Evolutionary conservation across 2,113 vertebrate species (phyloP).

Genomic region (Silurus meridionalis): DNA sequence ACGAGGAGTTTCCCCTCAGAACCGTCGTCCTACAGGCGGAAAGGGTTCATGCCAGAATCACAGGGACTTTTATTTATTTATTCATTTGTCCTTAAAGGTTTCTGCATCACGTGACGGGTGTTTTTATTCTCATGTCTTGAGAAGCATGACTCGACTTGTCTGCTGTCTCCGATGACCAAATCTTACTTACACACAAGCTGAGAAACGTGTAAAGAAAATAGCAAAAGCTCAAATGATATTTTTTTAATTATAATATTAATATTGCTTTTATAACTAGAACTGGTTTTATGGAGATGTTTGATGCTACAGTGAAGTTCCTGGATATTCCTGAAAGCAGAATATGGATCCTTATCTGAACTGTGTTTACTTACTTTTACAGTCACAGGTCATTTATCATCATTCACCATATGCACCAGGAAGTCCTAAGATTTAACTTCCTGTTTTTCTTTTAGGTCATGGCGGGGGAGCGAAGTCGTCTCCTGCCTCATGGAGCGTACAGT

Average conservation of each 20-base stretch:
- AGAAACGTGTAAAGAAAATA: neutral
- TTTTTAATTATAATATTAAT: neutral
- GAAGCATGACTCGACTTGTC: neutral
- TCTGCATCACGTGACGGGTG: neutral
- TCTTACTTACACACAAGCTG: neutral
- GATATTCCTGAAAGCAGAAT: neutral
- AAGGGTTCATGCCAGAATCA: neutral
- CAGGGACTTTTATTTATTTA: neutral
- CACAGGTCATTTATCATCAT: neutral
- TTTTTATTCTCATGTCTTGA: neutral
- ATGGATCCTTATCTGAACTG: neutral
- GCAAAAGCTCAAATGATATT: neutral
- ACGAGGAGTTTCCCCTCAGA: neutral
- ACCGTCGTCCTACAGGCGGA: neutral
- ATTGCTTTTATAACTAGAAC: neutral
- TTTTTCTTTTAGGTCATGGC: constrained; percentile 71
- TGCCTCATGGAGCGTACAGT: constrained; percentile 76
- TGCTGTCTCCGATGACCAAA: too few species aligned
- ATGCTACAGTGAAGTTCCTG: too few species aligned
- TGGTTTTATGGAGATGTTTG: neutral
- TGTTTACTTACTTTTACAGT: neutral
- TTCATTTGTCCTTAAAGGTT: neutral
- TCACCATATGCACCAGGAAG: neutral
- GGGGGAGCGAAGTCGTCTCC: constrained; percentile 80
- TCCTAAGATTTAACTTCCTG: constrained; percentile 5